Base-by-base conservation (phyloP, 2,888 invertebrate species). In the Synanthedon formicaeformis region DNA sequence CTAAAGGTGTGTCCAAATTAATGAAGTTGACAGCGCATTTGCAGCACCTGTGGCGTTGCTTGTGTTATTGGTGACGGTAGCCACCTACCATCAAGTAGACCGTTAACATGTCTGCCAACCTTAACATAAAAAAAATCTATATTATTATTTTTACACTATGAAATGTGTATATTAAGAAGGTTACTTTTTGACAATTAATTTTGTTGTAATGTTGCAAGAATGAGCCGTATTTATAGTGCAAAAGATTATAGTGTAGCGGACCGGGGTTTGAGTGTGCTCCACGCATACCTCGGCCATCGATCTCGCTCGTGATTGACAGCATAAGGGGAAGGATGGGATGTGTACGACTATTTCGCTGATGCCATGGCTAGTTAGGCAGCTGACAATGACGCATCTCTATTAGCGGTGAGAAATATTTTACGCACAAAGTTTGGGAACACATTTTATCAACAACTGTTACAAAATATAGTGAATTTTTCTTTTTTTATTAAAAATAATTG, bases 191-290 rank as follows among this genome's bases (percentile, higher is more conserved):
- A 27, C 27, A 45, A n/a, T 12, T 45, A 45, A 45, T 45, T 27
- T 45, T 0, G 41, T 45, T 6, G 2, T 13, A 3, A 45, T 45
- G 45, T 45, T 45, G 45, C 13, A 45, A 14, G 3, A 8, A 71
- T 79, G 79, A 80, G 81, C 71, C 63, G 51, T 61, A 65, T 63
- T 66, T 71, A 71, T 70, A 65, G 71, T 60, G 65, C 60, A 61
- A 65, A 74, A 78, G 82, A 77, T 80, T 79, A 79, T 64, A 66
- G 62, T 63, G 63, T 61, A 60, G 67, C 72, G 70, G 77, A 66
- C 69, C 61, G 60, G 65, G 23, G 77, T 70, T 79, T 75, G 78
- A 66, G 70, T 67, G 65, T 73, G 73, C 75, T 78, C 78, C 75
- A 76, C 73, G 71, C 67, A 67, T 73, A 72, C 72, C 23, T 67